Evolutionary conservation across 2,113 vertebrate genomes (phyloP).

Genomic region (Pogonocichla stellata): DNA sequence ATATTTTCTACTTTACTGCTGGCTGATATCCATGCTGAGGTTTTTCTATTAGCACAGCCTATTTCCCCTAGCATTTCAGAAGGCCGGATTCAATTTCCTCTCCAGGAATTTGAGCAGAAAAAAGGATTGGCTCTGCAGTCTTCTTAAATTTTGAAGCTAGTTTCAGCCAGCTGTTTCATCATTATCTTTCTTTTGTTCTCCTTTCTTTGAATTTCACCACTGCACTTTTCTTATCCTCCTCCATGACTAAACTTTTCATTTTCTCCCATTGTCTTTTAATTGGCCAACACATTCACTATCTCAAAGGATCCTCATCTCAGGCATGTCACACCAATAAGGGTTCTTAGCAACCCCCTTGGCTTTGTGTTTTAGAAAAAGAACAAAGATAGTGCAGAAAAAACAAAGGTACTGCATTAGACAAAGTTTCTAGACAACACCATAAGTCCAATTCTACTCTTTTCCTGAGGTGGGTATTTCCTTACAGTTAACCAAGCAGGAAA

Average conservation of each 20-base stretch:
- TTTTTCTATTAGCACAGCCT: conserved; percentile 36
- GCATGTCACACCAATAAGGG: background rate
- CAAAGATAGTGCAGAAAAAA: background rate
- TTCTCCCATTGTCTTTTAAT: background rate
- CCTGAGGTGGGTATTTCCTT: background rate
- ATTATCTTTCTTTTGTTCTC: background rate
- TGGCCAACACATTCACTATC: background rate
- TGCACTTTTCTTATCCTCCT: background rate
- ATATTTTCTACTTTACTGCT: conserved; percentile 17
- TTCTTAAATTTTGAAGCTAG: conserved; percentile 20
- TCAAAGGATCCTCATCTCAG: background rate
- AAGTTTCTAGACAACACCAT: background rate
- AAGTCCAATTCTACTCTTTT: background rate
- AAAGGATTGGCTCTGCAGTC: background rate
- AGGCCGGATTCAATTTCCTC: conserved; percentile 32
- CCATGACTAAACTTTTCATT: background rate
- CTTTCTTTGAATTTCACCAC: background rate
- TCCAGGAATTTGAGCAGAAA: background rate
- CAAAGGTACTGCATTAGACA: background rate
- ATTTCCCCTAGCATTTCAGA: conserved; percentile 36
- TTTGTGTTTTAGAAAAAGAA: background rate
- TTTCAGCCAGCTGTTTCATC: conserved; percentile 2
- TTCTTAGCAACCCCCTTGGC: background rate
- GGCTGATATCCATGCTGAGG: conserved; percentile 20
- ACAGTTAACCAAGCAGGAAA: background rate